Conservation (phyloP, 1,140 invertebrate species). For the Dreissena polymorpha region DNA sequence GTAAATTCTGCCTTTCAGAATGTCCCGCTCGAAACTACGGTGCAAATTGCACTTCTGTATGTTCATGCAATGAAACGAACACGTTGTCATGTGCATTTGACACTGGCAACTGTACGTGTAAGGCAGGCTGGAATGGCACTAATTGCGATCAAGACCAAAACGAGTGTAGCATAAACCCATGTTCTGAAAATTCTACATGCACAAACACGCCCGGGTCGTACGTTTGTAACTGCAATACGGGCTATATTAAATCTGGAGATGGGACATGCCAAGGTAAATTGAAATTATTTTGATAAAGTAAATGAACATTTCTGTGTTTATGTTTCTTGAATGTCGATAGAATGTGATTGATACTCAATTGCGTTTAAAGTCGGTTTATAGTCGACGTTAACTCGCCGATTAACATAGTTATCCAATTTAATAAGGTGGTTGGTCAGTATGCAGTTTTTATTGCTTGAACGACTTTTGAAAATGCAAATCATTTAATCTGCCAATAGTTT, state of each 20-base stretch:
- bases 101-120: slow-evolving; percentile 48
- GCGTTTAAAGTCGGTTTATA: too few species aligned
- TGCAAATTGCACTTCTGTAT: slow-evolving; percentile 20
- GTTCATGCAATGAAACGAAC: slow-evolving; percentile 24
- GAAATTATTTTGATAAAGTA: not conserved
- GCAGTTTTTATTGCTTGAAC: not conserved
- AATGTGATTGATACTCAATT: too few species aligned
- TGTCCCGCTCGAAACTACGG: slow-evolving; percentile 45
- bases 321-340: not conserved
- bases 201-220: slow-evolving; percentile 42
- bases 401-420: not conserved
- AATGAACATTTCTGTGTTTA: not conserved
- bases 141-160: slow-evolving; percentile 34
- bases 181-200: slow-evolving; percentile 30
- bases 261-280: too few species aligned
- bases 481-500: not conserved
- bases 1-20: slow-evolving; percentile 22
- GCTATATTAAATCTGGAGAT: too few species aligned
- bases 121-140: slow-evolving; percentile 28
- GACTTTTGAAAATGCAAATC: not conserved
- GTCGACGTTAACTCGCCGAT: not conserved
- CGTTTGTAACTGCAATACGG: slow-evolving; percentile 48
- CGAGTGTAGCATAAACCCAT: slow-evolving; percentile 52
- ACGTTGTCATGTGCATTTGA: slow-evolving; percentile 14
- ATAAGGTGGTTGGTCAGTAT: not conserved